A percentile compares a stretch with the other conserved stretches of the same genome.
phyloP scores from a whole-genome alignment of 2,888 invertebrate species.

The Epistrophella euchroma region DNA sequence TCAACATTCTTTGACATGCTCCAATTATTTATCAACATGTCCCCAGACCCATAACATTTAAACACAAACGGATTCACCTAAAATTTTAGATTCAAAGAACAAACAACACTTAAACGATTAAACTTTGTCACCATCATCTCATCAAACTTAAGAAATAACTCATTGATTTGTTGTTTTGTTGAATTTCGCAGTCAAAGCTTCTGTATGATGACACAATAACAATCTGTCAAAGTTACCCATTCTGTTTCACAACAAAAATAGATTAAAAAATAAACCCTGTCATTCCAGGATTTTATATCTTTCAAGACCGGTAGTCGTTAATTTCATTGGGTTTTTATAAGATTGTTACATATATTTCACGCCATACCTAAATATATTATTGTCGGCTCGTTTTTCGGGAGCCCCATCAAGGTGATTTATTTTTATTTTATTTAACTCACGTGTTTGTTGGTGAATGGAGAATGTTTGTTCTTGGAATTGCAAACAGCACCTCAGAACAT shows the following conservation, averaged over 20 bases:
- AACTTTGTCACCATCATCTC: conserved; percentile 65
- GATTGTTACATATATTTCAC: conserved; percentile 56
- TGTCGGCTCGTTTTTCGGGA: conserved; percentile 41
- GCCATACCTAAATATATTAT: conserved; percentile 35
- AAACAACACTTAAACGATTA: conserved; percentile 27
- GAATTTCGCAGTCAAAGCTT: conserved; percentile 37
- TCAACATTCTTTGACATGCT: background rate
- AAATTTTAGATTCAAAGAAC: conserved; percentile 12
- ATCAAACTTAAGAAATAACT: conserved; percentile 51
- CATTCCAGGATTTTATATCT: conserved; percentile 67
- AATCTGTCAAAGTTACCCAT: conserved; percentile 23
- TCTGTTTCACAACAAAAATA: conserved; percentile 36
- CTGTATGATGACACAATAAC: conserved; percentile 15
- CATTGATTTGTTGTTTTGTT: conserved; percentile 51
- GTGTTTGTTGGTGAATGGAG: conserved; percentile 32
- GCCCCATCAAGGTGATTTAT: conserved; percentile 68
- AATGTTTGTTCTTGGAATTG: conserved; percentile 63
- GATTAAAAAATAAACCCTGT: background rate
- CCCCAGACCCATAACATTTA: conserved; percentile 28
- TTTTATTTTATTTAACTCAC: conserved; percentile 57
- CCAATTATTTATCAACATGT: conserved; percentile 18
- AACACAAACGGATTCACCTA: conserved; percentile 2
- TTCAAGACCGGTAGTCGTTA: conserved; percentile 75
- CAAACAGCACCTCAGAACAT: conserved; percentile 70
- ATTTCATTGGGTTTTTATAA: conserved; percentile 62